Evolutionary conservation across 2,113 vertebrate genomes (phyloP), one percentile per base, ranked within the genome.

Genomic region (Lophius piscatorius): DNA sequence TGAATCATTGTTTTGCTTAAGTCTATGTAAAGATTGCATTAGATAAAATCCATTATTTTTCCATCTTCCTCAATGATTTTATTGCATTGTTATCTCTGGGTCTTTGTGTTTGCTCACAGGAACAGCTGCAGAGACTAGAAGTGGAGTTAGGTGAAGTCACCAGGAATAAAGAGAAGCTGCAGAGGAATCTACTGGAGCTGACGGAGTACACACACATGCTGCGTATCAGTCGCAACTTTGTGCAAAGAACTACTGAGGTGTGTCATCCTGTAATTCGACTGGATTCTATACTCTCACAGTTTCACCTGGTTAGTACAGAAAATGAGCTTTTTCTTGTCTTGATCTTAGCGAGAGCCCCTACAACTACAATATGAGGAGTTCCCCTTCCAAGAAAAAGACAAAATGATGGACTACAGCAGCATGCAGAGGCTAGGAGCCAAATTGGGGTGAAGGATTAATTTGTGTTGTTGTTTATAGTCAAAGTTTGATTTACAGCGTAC

Each of bases 351-450:
- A 48, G 95, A 95, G 54, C 82, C 91, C 4, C 35, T 87, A 17
- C 90, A 91, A 45, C 80, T 79, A 1, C 60, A 94, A 74, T 86
- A 96, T 11, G 97, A 99, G 70, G 97, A 99, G 50, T 96, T 98
- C 54, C 93, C 94, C 1, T 86, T 94, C 44, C 71, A 97, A 76
- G 96, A 98, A 67, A 96, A 83, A 0, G 95, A 98, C 13, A 85
- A 93, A 0, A 40, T 94, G 75, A 87, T 94, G 93, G 95, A 99
- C 84, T 96, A 91, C 86, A 96, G 74, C 85, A 94, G 92, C 39
- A 95, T 98, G 93, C 95, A 99, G 88, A 89, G 96, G 21, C 93
- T 99, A 3, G 96, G 94, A 8, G 95, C 97, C 51, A 98, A 97
- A 45, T 87, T 99, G 14, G 94, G 96, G 96, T 99, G 88, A 82